Evolutionary conservation across 2,888 invertebrate genomes (phyloP).

Genomic region (Andrena fulva): DNA sequence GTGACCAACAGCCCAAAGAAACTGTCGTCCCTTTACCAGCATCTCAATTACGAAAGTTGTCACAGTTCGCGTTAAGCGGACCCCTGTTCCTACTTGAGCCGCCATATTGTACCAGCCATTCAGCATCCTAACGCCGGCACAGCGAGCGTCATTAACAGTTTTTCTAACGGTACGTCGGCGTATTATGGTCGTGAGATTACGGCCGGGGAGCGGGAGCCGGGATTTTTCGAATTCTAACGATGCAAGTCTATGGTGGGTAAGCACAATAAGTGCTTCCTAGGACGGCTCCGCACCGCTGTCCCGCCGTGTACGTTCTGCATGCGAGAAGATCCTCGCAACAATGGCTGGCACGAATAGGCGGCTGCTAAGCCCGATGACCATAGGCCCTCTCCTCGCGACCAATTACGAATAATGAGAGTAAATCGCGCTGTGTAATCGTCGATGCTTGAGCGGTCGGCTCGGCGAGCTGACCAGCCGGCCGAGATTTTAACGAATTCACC

Average conservation of each 20-base stretch:
- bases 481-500: slow-evolving; percentile 40
- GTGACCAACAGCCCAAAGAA: slow-evolving; percentile 4
- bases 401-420: slow-evolving; percentile 78
- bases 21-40: neutral
- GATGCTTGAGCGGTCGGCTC: slow-evolving; percentile 16
- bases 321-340: slow-evolving; percentile 54
- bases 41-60: slow-evolving; percentile 23
- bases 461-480: neutral
- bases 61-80: slow-evolving; percentile 19
- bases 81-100: slow-evolving; percentile 19
- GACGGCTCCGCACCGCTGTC: slow-evolving; percentile 40
- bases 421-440: slow-evolving; percentile 68
- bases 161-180: slow-evolving; percentile 51
- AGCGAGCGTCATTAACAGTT: slow-evolving; percentile 41
- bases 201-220: neutral
- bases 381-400: slow-evolving; percentile 56
- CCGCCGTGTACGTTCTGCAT: slow-evolving; percentile 20
- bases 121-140: slow-evolving; percentile 39
- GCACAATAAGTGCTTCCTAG: slow-evolving; percentile 45
- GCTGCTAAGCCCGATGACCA: slow-evolving; percentile 25
- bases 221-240: slow-evolving; percentile 59
- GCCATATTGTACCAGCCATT: slow-evolving; percentile 44
- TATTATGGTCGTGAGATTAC: slow-evolving; percentile 16
- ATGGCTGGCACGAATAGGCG: slow-evolving; percentile 49
- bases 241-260: slow-evolving; percentile 21